Base-by-base conservation (phyloP, 2,113 vertebrate genomes). In the Thinocorus orbignyianus region DNA sequence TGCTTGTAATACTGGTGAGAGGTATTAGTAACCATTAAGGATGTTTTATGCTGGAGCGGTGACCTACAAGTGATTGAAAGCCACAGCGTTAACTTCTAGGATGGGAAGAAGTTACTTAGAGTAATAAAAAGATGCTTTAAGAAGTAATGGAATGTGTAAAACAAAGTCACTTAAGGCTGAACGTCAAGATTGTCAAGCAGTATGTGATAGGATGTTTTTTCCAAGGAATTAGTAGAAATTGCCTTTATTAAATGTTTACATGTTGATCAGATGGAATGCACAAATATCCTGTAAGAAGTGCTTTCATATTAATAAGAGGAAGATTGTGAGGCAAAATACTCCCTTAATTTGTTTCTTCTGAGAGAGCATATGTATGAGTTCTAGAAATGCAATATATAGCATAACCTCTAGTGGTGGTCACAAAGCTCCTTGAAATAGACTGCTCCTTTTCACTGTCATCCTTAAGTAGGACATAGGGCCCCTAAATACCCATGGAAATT, bases 401-500 rank as follows among this genome's bases (percentile, higher is more conserved):
- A 0, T 94, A 90, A 76, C 72, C 58, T 95, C 48, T 64, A 78
- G 57, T 78, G 48, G 23, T 88, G 49, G 60, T 93, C 76, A 68
- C 85, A 74, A 55, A 86, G 80, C 55, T 92, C 2, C 78, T 87
- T 73, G 74, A 92, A 94, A 79, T 70, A 94, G 66, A 11, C 81
- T 91, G 51, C 94, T 91, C 1, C 70, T 86, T 92, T 73, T 78
- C 55, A 26, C 57, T 81, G 72, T 83, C 76, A 64, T 66, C 55
- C 55, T 90, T 86, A 93, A 95, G 64, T 88, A 95, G 92, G 88
- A 71, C 85, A 33, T 81, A 77, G 60, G 79, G 35, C 82, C 69
- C 55, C 77, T 96, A 74, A 95, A 81, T 93, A 86, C 80, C 52
- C 39, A 23, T 96, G 90, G 86, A 92, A 96, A 86, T 71, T 55